Conservation (phyloP, 1,140 invertebrate species). For the Drosophila auraria region DNA sequence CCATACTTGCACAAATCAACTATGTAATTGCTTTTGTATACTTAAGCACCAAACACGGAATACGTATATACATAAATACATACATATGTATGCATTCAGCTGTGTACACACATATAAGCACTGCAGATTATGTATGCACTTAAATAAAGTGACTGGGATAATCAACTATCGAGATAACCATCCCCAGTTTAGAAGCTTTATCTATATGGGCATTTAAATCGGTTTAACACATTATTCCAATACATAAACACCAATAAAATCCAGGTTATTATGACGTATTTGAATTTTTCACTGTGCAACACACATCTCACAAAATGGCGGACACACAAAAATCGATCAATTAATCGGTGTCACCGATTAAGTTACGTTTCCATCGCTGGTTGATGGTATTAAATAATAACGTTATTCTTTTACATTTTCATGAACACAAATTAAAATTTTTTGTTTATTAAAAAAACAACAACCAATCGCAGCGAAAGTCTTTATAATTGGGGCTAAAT, state of each 20-base stretch:
- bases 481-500: too few relatives aligned
- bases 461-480: too few relatives aligned
- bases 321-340: conserved; percentile 21
- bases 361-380: neutral
- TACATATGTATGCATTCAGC: conserved; percentile 21
- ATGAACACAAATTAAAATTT: neutral
- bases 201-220: neutral
- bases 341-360: conserved; percentile 17
- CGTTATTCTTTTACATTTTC: neutral
- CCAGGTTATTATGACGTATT: conserved; percentile 35
- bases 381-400: neutral
- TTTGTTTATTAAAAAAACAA: too few relatives aligned
- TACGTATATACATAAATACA: conserved; percentile 3
- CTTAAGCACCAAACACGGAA: conserved; percentile 5
- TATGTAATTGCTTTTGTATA: conserved; percentile 20
- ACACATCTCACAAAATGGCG: conserved; percentile 42
- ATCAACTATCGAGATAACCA: neutral
- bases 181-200: neutral
- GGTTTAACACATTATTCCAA: neutral
- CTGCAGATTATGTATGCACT: conserved; percentile 3
- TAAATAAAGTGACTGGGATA: neutral
- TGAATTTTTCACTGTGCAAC: conserved; percentile 38
- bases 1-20: conserved; percentile 14
- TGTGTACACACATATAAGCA: conserved; percentile 22
- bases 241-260: conserved; percentile 1